phyloP scores from a whole-genome alignment of 2,797 vertebrate species.

The Amblyopsis hoosieri region DNA sequence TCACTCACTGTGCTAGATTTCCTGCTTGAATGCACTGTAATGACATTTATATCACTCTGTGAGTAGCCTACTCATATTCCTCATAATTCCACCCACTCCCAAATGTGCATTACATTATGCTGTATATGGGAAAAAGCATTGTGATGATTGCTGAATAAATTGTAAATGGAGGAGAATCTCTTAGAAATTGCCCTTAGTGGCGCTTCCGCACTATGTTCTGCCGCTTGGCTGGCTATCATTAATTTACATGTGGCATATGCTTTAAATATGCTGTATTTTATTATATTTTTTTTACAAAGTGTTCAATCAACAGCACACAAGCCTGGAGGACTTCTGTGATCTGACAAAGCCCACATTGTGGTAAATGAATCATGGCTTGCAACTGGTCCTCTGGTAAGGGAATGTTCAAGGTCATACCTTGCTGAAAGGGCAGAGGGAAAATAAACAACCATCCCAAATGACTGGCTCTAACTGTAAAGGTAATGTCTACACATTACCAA shows the following conservation, averaged over 20 bases:
- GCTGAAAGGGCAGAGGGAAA: constrained; percentile 67
- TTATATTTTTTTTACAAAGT: constrained; percentile 60
- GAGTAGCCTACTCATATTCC: constrained; percentile 63
- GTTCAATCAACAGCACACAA: constrained; percentile 70
- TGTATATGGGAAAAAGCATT: constrained; percentile 61
- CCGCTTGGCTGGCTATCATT: constrained; percentile 68
- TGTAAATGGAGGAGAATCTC: constrained; percentile 66
- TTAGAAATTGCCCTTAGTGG: constrained; percentile 56
- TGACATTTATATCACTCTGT: constrained; percentile 76
- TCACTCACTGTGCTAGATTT: constrained; percentile 70
- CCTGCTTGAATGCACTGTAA: constrained; percentile 75
- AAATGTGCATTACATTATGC: constrained; percentile 65
- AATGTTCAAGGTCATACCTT: constrained; percentile 70
- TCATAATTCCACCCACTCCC: constrained; percentile 68
- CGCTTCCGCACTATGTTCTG: constrained; percentile 52
- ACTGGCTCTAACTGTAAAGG: constrained; percentile 60
- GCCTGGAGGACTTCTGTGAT: constrained; percentile 47
- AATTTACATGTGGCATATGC: constrained; percentile 70
- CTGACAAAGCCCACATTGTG: constrained; percentile 65
- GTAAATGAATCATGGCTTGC: constrained; percentile 77
- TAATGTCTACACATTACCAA: constrained; percentile 59
- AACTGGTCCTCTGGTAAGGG: constrained; percentile 65
- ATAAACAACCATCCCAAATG: constrained; percentile 68
- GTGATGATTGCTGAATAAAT: constrained; percentile 68
- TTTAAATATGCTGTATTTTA: constrained; percentile 67